Base-by-base conservation (phyloP, 2,888 invertebrate genomes). In the Hipparchia semele region DNA sequence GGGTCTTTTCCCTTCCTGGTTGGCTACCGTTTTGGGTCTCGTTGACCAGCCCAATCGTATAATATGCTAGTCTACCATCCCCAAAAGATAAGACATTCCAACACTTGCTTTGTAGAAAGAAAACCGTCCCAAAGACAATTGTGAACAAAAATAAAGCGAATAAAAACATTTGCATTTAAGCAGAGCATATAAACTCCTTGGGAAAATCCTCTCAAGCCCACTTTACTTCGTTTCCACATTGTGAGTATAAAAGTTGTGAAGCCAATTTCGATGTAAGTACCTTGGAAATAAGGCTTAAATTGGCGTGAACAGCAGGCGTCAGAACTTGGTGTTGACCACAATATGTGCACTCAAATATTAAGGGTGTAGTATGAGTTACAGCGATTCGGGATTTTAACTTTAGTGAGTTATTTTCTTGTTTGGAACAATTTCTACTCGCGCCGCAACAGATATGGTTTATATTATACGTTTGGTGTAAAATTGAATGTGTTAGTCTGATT, bases 261-360 rank as follows among this genome's bases (percentile, higher is more conserved):
- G 54, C 66, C 33, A 67, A 56, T 73, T 67, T 67, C 13, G 12
- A 56, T 45, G 46, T 51, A 56, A 9, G 3, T 0, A 2, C 0
- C 2, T 33, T 69, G 6, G 56, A 60, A 67, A 70, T 70, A 73
- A 39, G 13, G 56, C 51, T 54, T 67, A 62, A 70, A 56, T 67
- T 56, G 51, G 56, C 39, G 46, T 70, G 70, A 51, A 61, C 49
- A 9, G 13, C 23, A 53, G 49, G 13, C n/a, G 66, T 73, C 33
- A 56, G 64, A 59, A 46, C 59, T 68, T 9, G 51, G 73, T 73
- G 75, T 75, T 76, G 75, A 75, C 76, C 76, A 72, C 73, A 75
- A 68, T 72, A 74, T 70, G 70, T 72, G 74, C 73, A 73, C 64
- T 73, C 71, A 60, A 71, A 71, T 69, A 70, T 23, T 65, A 73